Evolutionary conservation across 2,888 invertebrate species (phyloP).

Genomic region (Melieria crassipennis): DNA sequence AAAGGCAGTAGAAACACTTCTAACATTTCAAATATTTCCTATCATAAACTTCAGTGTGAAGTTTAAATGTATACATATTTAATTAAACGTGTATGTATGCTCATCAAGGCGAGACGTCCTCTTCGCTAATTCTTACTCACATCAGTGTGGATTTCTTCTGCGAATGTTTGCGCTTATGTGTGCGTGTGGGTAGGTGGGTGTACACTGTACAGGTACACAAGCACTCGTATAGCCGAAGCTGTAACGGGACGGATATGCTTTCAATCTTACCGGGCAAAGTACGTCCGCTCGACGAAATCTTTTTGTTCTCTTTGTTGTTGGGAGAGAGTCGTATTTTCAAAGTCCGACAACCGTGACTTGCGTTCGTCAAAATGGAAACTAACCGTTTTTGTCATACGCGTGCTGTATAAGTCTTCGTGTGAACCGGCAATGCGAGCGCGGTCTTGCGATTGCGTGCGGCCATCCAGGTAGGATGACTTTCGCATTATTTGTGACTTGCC

Average conservation of each 20-base stretch:
- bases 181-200: too few relatives aligned
- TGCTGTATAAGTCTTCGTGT: constrained; percentile 55
- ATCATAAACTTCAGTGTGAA: too few relatives aligned
- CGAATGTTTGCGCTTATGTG: too few relatives aligned
- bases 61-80: too few relatives aligned
- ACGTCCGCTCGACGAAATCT: constrained; percentile 61
- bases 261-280: constrained; percentile 64
- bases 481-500: constrained; percentile 48
- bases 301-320: constrained; percentile 55
- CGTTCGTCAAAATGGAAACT: constrained; percentile 66
- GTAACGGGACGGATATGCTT: constrained; percentile 33
- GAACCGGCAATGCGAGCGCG: constrained; percentile 56
- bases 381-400: constrained; percentile 65
- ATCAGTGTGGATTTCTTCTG: too few relatives aligned
- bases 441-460: constrained; percentile 64
- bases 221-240: too few relatives aligned
- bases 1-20: too few relatives aligned
- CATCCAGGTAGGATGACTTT: constrained; percentile 54
- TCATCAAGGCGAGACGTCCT: too few relatives aligned
- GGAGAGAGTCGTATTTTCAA: constrained; percentile 53
- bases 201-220: too few relatives aligned
- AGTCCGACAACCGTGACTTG: constrained; percentile 59
- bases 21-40: too few relatives aligned
- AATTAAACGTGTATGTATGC: too few relatives aligned
- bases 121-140: too few relatives aligned